Evolutionary conservation across 2,888 invertebrate genomes (phyloP).

Genomic region (Metopia argyrocephala): DNA sequence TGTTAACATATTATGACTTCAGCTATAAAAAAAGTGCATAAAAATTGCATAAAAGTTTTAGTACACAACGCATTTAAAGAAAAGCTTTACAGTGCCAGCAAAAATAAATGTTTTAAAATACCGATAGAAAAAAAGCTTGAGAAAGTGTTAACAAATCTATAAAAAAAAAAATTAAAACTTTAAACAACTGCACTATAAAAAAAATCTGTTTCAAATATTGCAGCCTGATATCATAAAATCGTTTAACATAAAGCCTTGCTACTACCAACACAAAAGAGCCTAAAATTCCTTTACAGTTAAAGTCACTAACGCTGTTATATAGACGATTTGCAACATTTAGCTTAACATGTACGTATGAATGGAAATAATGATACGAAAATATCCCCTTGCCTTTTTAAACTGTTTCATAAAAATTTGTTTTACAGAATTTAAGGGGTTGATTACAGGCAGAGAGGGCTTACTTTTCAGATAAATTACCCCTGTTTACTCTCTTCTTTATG

Average conservation of each 20-base stretch:
- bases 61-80: background rate
- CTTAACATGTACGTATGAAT: no score
- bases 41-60: conserved; percentile 33
- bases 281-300: conserved; percentile 36
- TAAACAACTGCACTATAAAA: background rate
- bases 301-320: background rate
- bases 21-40: conserved; percentile 48
- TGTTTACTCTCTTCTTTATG: background rate
- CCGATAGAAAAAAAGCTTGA: background rate
- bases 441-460: background rate
- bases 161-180: background rate
- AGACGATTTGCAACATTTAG: background rate
- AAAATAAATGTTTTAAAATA: conserved; percentile 27
- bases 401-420: background rate
- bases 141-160: background rate
- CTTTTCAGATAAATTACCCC: conserved; percentile 21
- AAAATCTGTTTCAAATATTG: background rate
- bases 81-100: conserved; percentile 14
- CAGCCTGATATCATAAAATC: no score
- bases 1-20: background rate
- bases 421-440: conserved; percentile 8
- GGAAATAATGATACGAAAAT: background rate
- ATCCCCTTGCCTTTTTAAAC: background rate
- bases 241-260: no score
- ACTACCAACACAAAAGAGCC: background rate